A percentile compares a stretch with the other conserved stretches of the same genome.
Conservation (phyloP, 2,888 invertebrate species). For the Chalcis sispes region DNA sequence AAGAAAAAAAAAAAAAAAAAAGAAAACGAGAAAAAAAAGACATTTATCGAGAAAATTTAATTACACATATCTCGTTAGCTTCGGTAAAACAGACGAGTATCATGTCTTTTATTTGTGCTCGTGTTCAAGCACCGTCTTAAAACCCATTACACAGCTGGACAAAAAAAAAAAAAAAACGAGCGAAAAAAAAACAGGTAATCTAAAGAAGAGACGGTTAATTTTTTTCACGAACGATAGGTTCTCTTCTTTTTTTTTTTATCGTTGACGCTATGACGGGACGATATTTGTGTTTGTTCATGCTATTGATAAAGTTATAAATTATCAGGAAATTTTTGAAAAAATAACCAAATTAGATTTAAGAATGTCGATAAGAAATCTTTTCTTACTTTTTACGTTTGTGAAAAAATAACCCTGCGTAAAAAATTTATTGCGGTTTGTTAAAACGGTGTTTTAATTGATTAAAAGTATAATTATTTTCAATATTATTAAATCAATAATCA, state of each 20-base stretch:
- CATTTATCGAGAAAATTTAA: conserved; percentile 39
- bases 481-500: too few species aligned
- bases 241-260: too few species aligned
- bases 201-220: conserved; percentile 21
- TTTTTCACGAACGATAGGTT: conserved; percentile 19
- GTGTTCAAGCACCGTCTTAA: conserved; percentile 23
- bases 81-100: conserved; percentile 31
- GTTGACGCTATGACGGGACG: neutral
- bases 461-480: too few species aligned
- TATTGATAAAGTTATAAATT: neutral
- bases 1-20: neutral
- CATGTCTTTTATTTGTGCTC: conserved; percentile 12
- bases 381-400: too few species aligned
- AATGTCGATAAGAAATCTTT: too few species aligned
- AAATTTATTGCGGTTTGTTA: too few species aligned
- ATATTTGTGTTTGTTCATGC: neutral
- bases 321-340: neutral
- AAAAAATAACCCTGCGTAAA: too few species aligned
- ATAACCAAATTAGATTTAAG: too few species aligned
- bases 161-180: conserved; percentile 12
- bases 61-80: conserved; percentile 38
- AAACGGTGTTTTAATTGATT: too few species aligned
- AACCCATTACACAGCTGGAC: conserved; percentile 27
- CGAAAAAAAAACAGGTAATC: conserved; percentile 11
- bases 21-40: conserved; percentile 1